Evolutionary conservation across 2,888 invertebrate species (phyloP), one percentile per base, ranked within the genome.

Genomic region (Epistrophe eligans): DNA sequence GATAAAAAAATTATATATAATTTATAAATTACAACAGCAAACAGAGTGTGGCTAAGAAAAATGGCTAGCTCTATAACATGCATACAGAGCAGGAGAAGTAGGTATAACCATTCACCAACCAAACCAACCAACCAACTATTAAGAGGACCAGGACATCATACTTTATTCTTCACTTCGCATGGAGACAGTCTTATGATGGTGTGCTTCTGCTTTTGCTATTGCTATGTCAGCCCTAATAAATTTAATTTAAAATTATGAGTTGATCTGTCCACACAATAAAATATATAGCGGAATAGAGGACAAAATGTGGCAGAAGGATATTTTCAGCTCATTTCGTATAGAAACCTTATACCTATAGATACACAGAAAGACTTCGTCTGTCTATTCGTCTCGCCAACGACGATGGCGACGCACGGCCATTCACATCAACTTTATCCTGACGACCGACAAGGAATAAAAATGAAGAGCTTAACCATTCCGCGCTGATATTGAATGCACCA

Each of bases 211-310:
- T 77, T 32, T 60, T 77, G 81, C 80, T 74, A 77, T 82, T 73
- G 82, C 85, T 60, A 74, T 82, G 82, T 79, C 87, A 83, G 83
- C 72, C 62, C 64, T 87, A 87, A 87, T 87, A 83, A 87, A 87
- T 87, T 87, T 87, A 87, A 87, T 87, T 87, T 87, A 83, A 87
- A 87, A 83, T 87, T 87, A 87, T 87, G 83, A 87, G 79, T 87
- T 87, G 87, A 87, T 87, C 87, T 87, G 83, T 83, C 87, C 83
- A 79, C 87, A 87, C 74, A 83, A 87, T 87, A 82, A 83, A 82
- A 77, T 76, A 73, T 70, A 73, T 70, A 81, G 72, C 67, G 28
- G 19, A 66, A 77, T 55, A 70, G 72, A 70, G 52, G 66, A 66
- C 35, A 52, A 43, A 48, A 84, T 77, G 52, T 77, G 52, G 66